phyloP scores from a whole-genome alignment of 92 coral and sea anemone genomes.

The Scolanthus callimorphus region DNA sequence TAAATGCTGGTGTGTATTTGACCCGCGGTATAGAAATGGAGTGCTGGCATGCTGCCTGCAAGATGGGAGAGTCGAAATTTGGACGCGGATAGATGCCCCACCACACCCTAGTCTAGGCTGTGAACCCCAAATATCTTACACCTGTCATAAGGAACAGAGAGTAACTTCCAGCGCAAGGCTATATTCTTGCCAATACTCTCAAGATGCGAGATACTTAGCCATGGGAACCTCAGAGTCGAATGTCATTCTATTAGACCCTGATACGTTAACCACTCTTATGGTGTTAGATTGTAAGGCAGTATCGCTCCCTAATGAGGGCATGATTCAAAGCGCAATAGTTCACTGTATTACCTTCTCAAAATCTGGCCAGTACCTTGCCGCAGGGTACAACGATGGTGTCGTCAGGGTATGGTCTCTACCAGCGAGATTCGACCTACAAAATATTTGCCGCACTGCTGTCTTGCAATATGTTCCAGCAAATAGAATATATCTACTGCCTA shows the following conservation, averaged over 20 bases:
- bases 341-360: constrained; percentile 79
- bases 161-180: constrained; percentile 59
- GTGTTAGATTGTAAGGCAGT: constrained; percentile 58
- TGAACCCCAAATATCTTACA: constrained; percentile 43
- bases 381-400: constrained; percentile 77
- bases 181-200: constrained; percentile 73
- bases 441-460: constrained; percentile 72
- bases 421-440: constrained; percentile 59
- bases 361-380: constrained; percentile 73
- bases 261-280: constrained; percentile 19
- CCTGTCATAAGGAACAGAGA: constrained; percentile 60
- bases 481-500: constrained; percentile 53
- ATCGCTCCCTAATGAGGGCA: constrained; percentile 37
- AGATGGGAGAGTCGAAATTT: constrained; percentile 78
- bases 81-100: constrained; percentile 36
- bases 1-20: constrained; percentile 83
- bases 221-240: constrained; percentile 82
- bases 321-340: constrained; percentile 61
- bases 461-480: constrained; percentile 72
- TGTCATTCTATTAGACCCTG: constrained; percentile 45
- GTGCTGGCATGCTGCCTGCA: constrained; percentile 79
- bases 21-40: constrained; percentile 58
- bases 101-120: constrained; percentile 22
- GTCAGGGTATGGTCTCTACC: constrained; percentile 78
- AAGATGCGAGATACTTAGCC: constrained; percentile 66